Base-by-base conservation (phyloP, 1,140 invertebrate species). In the Drosophila tropicalis region DNA sequence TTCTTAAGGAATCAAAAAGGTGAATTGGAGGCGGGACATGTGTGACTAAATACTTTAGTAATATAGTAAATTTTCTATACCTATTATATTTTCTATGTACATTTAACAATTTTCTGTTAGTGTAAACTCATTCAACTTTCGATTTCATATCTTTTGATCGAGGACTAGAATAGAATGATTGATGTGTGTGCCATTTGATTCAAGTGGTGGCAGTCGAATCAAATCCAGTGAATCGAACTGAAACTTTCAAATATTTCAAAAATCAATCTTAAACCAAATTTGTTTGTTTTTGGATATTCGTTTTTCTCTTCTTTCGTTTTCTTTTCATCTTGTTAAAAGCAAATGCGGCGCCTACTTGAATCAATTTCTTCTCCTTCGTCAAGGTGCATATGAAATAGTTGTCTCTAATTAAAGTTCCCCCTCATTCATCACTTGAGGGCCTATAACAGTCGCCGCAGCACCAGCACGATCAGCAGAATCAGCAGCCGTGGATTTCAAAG, bases 251-350 rank as follows among this genome's bases (percentile, higher is more conserved):
- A 51, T 51, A 22, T 51, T 51, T 51, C 44, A 0, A 51, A 39
- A 39, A 5, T 12, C 12, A 10, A 39, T 39, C 12, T 51, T 10
- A 51, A 51, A 12, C 17, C 22, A 12, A 39, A 39, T 13, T 47
- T 47, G n/a, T n/a, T 25, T 25, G 22, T 0, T 25, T 25, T 25
- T 25, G 22, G 3, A 25, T 25, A 25, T 25, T 25, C 22, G 22
- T 25, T 25, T 25, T 12, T 51, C 19, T 0, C 1, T 39, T 39
- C 10, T 9, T 22, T 51, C 44, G 17, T 22, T 51, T 51, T 22
- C 44, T 51, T 51, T 51, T 51, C 44, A 22, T 51, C 44, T 51
- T 51, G 44, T 51, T 51, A 51, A 51, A 51, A 51, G 44, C 44
- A 51, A 51, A 51, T 51, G 44, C 44, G 44, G 44, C 44, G 44